Evolutionary conservation across 2,797 vertebrate genomes (phyloP).

Genomic region (Tragopan temminckii): DNA sequence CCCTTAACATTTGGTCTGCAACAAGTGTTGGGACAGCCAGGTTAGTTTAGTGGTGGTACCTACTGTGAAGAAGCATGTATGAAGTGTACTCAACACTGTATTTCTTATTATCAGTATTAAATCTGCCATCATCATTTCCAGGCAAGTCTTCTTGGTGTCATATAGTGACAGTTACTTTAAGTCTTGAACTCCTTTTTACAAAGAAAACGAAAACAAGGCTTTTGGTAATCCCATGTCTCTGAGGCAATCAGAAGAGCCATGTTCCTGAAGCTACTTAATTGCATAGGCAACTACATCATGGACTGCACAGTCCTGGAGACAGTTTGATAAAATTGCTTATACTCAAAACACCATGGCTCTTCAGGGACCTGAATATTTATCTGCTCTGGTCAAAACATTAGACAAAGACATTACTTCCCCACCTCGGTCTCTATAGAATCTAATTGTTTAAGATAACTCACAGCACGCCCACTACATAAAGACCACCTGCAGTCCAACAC

Average conservation of each 20-base stretch:
- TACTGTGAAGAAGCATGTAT: neutral
- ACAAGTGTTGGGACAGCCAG: neutral
- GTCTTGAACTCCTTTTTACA: neutral
- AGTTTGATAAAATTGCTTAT: neutral
- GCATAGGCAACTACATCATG: too few species aligned
- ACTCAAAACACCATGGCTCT: neutral
- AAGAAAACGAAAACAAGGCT: neutral
- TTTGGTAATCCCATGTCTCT: neutral
- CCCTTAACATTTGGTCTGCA: accelerated
- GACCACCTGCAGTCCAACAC: slow-evolving; percentile 21
- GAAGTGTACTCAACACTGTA: neutral
- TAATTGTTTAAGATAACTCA: slow-evolving; percentile 23
- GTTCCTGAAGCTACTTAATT: neutral
- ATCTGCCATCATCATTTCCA: neutral
- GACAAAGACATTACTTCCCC: neutral
- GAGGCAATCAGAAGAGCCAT: neutral
- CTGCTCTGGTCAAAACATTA: neutral
- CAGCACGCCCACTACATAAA: neutral
- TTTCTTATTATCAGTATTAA: neutral
- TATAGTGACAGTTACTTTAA: neutral
- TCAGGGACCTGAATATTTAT: neutral
- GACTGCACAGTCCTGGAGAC: neutral
- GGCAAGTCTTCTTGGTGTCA: neutral
- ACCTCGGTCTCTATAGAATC: neutral
- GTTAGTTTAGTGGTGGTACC: neutral